Base-by-base conservation (phyloP, 2,888 invertebrate species). In the Junonia oenone region DNA sequence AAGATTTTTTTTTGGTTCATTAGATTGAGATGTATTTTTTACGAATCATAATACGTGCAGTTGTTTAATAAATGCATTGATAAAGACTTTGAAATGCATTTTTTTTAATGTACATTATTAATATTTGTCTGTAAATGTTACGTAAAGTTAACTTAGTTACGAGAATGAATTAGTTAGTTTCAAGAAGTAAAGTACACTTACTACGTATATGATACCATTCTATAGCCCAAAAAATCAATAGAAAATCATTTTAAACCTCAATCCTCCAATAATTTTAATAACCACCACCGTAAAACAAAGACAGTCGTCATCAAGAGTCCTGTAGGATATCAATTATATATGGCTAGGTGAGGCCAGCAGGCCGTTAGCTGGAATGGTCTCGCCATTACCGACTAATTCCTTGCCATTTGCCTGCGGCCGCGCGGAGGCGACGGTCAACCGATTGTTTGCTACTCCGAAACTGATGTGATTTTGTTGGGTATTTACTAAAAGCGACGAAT, bases 331-430 rank as follows among this genome's bases (percentile, higher is more conserved):
- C 83, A 84, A 85, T 86, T 83, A 80, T 80, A 65, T 77, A 79
- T 77, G 81, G 83, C 76, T 78, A 81, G 78, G 82, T 82, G 78
- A 78, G 77, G 78, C 81, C 79, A 79, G 80, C 71, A 69, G 73
- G 83, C 83, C 79, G 84, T 90, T 88, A 86, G 79, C 68, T 68
- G 78, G 79, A 90, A 90, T 89, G 85, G 86, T 80, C 83, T 77
- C 88, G 78, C 90, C 85, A 90, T 90, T 90, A 89, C 78, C 68
- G 70, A 79, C 86, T 89, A 89, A 90, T 88, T 87, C 85, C 83
- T 81, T 78, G 85, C 83, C 87, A 87, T 90, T 90, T 89, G 88
- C 86, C 81, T 88, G 88, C 78, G 87, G 86, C 81, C 68, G 72
- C 65, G 69, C 62, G 63, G 64, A 65, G 64, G 71, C 76, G 73